Evolutionary conservation across 2,888 invertebrate species (phyloP).

Genomic region (Latrodectus elegans): DNA sequence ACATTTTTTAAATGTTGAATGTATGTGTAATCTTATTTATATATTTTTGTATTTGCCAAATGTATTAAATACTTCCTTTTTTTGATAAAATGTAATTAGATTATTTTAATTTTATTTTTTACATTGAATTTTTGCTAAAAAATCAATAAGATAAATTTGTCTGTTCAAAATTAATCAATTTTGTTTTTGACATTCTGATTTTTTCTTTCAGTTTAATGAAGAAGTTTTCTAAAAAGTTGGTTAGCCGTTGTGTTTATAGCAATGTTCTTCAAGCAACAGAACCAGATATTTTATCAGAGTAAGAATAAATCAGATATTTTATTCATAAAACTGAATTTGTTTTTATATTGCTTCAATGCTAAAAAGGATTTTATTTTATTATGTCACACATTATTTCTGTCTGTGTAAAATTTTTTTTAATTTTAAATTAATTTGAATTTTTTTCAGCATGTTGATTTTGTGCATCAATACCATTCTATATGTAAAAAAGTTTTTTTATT

Average conservation of each 20-base stretch:
- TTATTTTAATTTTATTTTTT: too few relatives aligned
- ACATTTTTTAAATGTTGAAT: too few relatives aligned
- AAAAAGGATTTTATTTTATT: not conserved
- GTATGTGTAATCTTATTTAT: too few relatives aligned
- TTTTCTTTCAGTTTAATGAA: slow-evolving; percentile 88
- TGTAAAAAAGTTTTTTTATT: too few relatives aligned
- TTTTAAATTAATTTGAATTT: not conserved
- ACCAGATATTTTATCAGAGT: slow-evolving; percentile 86
- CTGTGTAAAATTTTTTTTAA: not conserved
- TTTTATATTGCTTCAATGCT: not conserved
- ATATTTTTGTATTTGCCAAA: too few relatives aligned
- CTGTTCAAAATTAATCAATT: too few relatives aligned
- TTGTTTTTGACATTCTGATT: too few relatives aligned
- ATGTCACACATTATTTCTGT: not conserved
- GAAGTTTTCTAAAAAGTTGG: slow-evolving; percentile 94
- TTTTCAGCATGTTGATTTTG: not conserved
- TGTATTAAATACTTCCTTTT: too few relatives aligned
- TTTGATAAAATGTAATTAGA: too few relatives aligned
- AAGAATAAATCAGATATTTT: slow-evolving; percentile 74
- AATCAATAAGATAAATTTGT: too few relatives aligned
- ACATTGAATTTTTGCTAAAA: too few relatives aligned
- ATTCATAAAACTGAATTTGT: not conserved
- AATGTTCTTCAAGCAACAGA: slow-evolving; percentile 92
- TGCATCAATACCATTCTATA: too few relatives aligned
- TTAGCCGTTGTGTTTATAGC: slow-evolving; percentile 95